These are phyloP conservation scores for Abramis brama DNA, from an alignment of 2,113 vertebrate species.

Conservation along the genomic window DNA sequence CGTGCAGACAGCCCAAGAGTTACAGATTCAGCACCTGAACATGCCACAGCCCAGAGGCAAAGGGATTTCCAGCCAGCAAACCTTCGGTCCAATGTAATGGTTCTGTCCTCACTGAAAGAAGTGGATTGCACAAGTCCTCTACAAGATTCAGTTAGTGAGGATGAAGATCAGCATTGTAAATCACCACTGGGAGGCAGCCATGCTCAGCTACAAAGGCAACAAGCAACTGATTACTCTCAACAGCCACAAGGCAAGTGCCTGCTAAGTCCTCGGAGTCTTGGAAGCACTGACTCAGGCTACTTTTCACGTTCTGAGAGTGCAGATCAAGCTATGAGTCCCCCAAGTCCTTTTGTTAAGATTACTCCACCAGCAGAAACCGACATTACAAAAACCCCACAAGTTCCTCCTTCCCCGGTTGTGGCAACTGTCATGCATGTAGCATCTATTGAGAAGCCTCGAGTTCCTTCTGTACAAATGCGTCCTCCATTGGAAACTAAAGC, in stretches of 20 bases:
- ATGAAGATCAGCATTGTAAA: conserved; percentile 82
- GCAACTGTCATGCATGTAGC: conserved; percentile 78
- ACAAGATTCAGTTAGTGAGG: conserved; percentile 72
- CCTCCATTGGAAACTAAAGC: conserved; percentile 91
- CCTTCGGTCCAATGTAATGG: conserved; percentile 72
- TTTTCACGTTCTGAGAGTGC: conserved; percentile 98
- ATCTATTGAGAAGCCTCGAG: conserved; percentile 75
- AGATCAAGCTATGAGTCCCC: conserved; percentile 92
- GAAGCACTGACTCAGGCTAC: conserved; percentile 97
- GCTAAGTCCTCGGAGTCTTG: conserved; percentile 92
- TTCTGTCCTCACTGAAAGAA: conserved; percentile 80
- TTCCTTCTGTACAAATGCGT: conserved; percentile 83
- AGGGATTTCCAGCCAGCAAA: conserved; percentile 78
- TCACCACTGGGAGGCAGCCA: conserved; percentile 76
- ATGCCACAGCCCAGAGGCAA: conserved; percentile 81
- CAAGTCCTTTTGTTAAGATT: conserved; percentile 87
- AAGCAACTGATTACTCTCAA: conserved; percentile 92
- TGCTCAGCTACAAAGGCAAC: conserved; percentile 93
- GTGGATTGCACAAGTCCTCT: conserved; percentile 76
- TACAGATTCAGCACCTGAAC: conserved; percentile 78
- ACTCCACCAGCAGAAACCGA: conserved; percentile 83
- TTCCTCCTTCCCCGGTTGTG: conserved; percentile 70
- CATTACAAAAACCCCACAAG: conserved; percentile 70
- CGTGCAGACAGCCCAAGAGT: conserved; percentile 87
- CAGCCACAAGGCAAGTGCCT: conserved; percentile 91